These are phyloP conservation scores for Vulpes ferrilata DNA, from an alignment of 2,113 vertebrate genomes.

Conservation along the genomic window DNA sequence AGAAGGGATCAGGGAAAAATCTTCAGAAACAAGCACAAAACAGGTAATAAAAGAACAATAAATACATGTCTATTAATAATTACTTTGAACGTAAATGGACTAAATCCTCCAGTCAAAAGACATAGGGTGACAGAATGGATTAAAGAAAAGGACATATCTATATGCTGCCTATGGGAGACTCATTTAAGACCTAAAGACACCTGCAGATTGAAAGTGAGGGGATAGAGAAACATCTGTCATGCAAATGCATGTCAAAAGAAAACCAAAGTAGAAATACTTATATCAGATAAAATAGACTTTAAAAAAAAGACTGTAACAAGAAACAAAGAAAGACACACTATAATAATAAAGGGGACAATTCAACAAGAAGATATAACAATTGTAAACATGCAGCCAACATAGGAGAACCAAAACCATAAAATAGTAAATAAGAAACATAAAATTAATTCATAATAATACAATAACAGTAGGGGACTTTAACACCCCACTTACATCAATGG, in stretches of 20 bases:
- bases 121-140: not conserved
- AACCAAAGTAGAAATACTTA: not conserved
- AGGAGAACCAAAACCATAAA: not conserved
- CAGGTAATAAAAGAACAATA: not conserved
- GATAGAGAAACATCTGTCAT: not conserved
- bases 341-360: not conserved
- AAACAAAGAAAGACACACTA: not conserved
- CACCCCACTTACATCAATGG: not conserved
- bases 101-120: not conserved
- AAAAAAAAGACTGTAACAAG: not conserved
- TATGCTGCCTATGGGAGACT: not conserved
- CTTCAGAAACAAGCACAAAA: not conserved
- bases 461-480: not conserved
- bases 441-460: not conserved
- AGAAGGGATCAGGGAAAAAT: not conserved
- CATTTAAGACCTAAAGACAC: not conserved
- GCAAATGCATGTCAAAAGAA: not conserved
- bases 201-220: not conserved
- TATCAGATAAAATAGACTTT: not conserved
- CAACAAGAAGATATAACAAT: not conserved
- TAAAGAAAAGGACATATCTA: not conserved
- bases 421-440: not conserved
- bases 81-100: not conserved
- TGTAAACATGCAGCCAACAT: not conserved
- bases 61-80: not conserved